Evolutionary conservation across 1,140 invertebrate genomes (phyloP), one percentile per base, ranked within the genome.

Genomic region (Dolichoris vasculosae): DNA sequence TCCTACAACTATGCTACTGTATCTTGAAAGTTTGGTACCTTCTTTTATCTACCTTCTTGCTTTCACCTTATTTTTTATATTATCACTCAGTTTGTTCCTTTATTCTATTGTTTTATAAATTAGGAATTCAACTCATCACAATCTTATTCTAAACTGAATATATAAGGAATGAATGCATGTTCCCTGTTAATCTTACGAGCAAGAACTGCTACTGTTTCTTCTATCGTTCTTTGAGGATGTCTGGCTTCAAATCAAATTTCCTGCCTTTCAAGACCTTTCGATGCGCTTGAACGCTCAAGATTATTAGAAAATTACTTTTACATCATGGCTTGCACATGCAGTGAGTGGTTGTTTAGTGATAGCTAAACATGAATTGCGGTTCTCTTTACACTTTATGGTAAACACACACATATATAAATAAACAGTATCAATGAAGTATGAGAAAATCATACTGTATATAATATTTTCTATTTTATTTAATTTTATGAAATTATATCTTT

Each of bases 191-290:
- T 78, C 51, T 35, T 11, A 35, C 32, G 4, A 48, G 7, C 40
- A 40, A 46, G 35, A 69, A 20, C 13, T 69, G 32, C 0, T 35
- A 17, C 4, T 69, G 35, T 17, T 69, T 13, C 15, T 69, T 6
- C 32, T n/a, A 63, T 11, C 59, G 59, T 11, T 63, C 11, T 63
- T 63, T 11, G 2, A 63, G 59, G n/a, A 26, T n/a, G 30, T 64
- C 59, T 67, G 11, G 38, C 55, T 40, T 81, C 79, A 67, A 81
- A 81, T 81, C 79, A 48, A 67, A 69, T 81, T 81, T 81, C 79
- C 79, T 81, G 79, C 64, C 79, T 81, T 64, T 81, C 79, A 69
- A 81, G 79, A 81, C 7, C 79, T 64, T 69, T 51, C 79, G 79
- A 81, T 69, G 3, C 79, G 64, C 63, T 81, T 64, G 64, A 81